A percentile compares a stretch with the other conserved stretches of the same genome.
phyloP scores from a whole-genome alignment of 2,797 vertebrate genomes.

The Cygnus olor region DNA sequence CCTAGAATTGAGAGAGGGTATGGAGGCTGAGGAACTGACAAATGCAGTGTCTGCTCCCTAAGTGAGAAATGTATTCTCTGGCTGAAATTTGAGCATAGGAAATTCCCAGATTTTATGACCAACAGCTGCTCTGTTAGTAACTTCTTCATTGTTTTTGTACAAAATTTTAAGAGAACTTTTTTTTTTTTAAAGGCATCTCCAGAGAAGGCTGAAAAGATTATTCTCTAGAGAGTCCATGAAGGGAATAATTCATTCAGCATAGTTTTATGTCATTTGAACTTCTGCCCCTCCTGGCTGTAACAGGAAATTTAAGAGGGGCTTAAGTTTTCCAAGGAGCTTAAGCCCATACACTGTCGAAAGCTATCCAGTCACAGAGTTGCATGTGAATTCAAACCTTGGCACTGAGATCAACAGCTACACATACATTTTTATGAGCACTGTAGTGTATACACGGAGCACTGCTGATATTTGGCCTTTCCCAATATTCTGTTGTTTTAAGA shows the following conservation, averaged over 20 bases:
- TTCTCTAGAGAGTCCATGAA: neutral
- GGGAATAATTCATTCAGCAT: neutral
- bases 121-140: conserved; percentile 13
- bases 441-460: neutral
- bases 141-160: neutral
- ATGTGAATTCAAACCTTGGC: neutral
- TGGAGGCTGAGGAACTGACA: neutral
- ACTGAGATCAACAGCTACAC: neutral
- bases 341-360: neutral
- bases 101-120: neutral
- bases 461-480: neutral
- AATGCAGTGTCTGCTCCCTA: neutral
- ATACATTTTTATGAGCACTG: neutral
- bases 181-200: neutral
- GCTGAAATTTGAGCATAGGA: neutral
- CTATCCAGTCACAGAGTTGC: neutral
- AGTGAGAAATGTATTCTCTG: neutral
- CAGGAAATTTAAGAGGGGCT: conserved; percentile 8
- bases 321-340: neutral
- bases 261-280: conserved; percentile 12
- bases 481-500: conserved; percentile 20
- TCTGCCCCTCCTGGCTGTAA: neutral
- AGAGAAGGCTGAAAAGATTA: neutral
- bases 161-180: neutral
- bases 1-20: neutral